phyloP scores from a whole-genome alignment of 2,888 invertebrate genomes.

The Leucoptera coffeella region DNA sequence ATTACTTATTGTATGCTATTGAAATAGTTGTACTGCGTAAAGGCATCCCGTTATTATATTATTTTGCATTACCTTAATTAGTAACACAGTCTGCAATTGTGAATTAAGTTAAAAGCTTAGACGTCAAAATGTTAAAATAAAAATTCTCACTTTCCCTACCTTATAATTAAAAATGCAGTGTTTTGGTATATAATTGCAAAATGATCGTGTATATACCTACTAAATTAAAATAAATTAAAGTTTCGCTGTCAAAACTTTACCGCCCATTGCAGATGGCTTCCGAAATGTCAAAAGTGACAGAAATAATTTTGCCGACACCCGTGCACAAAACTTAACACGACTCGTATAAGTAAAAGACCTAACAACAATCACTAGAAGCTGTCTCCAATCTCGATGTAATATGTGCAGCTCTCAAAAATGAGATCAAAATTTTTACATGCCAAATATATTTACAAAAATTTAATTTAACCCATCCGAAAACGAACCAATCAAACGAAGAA shows the following conservation, averaged over 20 bases:
- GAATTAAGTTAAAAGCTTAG: slow-evolving; percentile 19
- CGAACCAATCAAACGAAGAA: slow-evolving; percentile 19
- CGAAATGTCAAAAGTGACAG: too few species aligned
- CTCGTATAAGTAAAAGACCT: slow-evolving; percentile 19
- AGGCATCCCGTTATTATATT: slow-evolving; percentile 46
- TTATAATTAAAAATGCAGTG: slow-evolving; percentile 49
- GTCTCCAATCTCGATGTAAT: slow-evolving; percentile 26
- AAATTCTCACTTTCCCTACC: slow-evolving; percentile 32
- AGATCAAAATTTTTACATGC: slow-evolving; percentile 38
- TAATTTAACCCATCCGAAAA: too few species aligned
- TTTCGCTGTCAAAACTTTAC: too few species aligned
- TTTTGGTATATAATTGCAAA: slow-evolving; percentile 52
- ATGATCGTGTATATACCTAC: slow-evolving; percentile 12
- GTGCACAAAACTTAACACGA: slow-evolving; percentile 39
- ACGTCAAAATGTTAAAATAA: slow-evolving; percentile 16
- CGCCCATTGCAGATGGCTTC: too few species aligned
- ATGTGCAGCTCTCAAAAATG: slow-evolving; percentile 41
- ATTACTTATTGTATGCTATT: slow-evolving; percentile 42
- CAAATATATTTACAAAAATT: too few species aligned
- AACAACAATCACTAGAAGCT: slow-evolving; percentile 34
- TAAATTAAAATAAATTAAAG: slow-evolving; percentile 18
- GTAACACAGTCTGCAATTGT: slow-evolving; percentile 37
- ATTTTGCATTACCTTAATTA: slow-evolving; percentile 35
- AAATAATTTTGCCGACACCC: slow-evolving; percentile 41
- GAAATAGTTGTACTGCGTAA: slow-evolving; percentile 49